A percentile compares a stretch with the other conserved stretches of the same genome.
Conservation (phyloP, 2,888 invertebrate species). For the Apantesis nais region DNA sequence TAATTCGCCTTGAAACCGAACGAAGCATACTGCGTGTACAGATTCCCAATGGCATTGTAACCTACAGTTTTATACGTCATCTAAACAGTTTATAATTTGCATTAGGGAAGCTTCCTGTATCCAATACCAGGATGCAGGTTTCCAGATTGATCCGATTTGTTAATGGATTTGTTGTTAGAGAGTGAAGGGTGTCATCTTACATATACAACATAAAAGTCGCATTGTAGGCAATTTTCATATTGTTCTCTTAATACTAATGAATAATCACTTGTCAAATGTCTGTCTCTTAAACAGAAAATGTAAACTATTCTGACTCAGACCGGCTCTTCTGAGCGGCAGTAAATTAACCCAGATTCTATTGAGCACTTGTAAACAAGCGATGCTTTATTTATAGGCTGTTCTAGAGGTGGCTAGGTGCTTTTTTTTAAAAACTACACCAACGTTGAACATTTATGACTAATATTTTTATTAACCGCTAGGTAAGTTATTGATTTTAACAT, state of each 20-base stretch:
- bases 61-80: neutral
- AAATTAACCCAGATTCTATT: neutral
- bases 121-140: neutral
- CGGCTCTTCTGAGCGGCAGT: neutral
- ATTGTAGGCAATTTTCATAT: neutral
- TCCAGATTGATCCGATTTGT: neutral
- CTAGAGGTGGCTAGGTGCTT: neutral
- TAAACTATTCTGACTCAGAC: neutral
- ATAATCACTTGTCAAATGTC: too few species aligned
- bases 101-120: neutral
- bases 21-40: too few species aligned
- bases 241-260: too few species aligned
- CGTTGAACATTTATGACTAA: neutral
- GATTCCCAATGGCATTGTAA: too few species aligned
- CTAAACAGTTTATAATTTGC: neutral
- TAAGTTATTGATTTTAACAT: too few species aligned
- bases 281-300: neutral
- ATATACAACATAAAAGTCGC: neutral
- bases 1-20: too few species aligned
- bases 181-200: too few species aligned
- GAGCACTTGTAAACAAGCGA: neutral
- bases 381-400: neutral
- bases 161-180: too few species aligned
- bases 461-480: neutral
- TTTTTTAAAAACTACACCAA: neutral